Conservation (phyloP, 2,797 vertebrate genomes). For the Odontamblyopus lacepedii region DNA sequence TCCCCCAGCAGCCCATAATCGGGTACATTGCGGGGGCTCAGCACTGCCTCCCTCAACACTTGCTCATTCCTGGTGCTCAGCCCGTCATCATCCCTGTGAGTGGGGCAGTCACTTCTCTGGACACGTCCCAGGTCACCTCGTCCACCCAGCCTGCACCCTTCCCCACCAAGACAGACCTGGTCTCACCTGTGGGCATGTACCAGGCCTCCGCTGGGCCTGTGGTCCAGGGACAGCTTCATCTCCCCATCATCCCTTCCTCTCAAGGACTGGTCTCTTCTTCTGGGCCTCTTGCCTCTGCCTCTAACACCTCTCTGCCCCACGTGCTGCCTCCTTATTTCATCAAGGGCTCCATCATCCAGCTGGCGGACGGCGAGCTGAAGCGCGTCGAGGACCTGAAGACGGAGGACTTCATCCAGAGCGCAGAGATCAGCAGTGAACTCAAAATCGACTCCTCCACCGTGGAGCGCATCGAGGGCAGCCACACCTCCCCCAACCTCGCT, state of each 20-base stretch:
- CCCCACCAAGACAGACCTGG: slow-evolving; percentile 86
- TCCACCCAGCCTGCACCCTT: slow-evolving; percentile 83
- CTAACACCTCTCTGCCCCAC: slow-evolving; percentile 72
- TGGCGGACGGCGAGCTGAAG: slow-evolving; percentile 97
- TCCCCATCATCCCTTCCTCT: slow-evolving; percentile 82
- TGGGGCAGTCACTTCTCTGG: slow-evolving; percentile 79
- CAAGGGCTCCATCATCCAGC: slow-evolving; percentile 98
- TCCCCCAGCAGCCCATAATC: slow-evolving; percentile 87
- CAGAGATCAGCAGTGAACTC: slow-evolving; percentile 95
- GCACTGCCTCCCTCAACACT: slow-evolving; percentile 89
- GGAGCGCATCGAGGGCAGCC: slow-evolving; percentile 93
- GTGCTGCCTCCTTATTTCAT: slow-evolving; percentile 95
- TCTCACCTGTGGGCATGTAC: slow-evolving; percentile 67
- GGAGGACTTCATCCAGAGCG: slow-evolving; percentile 99
- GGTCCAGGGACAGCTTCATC: slow-evolving; percentile 93
- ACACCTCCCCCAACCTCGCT: slow-evolving; percentile 84
- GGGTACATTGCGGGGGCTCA: slow-evolving; percentile 88
- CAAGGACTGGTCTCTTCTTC: slow-evolving; percentile 68
- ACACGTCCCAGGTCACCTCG: slow-evolving; percentile 77
- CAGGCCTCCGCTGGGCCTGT: slow-evolving; percentile 73
- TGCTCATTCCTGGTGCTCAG: slow-evolving; percentile 92
- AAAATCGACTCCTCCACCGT: slow-evolving; percentile 99
- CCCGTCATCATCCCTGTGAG: slow-evolving; percentile 92
- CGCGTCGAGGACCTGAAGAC: slow-evolving; percentile 98
- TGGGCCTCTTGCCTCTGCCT: slow-evolving; percentile 66